Evolutionary conservation across 2,113 vertebrate species (phyloP), one percentile per base, ranked within the genome.

Genomic region (Bubalus kerabau): DNA sequence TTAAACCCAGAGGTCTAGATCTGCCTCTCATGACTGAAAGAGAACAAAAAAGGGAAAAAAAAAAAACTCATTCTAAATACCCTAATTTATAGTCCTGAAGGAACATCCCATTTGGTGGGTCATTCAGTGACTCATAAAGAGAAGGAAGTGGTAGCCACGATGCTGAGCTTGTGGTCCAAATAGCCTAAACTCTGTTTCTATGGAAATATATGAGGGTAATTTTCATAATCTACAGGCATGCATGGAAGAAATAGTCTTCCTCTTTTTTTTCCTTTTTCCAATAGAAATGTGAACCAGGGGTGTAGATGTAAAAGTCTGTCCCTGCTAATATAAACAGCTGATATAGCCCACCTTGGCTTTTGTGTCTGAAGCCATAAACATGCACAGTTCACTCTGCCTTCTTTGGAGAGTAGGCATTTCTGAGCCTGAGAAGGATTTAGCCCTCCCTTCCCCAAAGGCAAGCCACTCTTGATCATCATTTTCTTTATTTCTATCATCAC

Each of bases 201-300:
- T 97, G 40, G 96, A 96, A 94, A 97, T 98, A 57, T 74, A 46
- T 96, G 97, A 98, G 96, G 90, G 67, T 76, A 71, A 32, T 96
- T 93, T 98, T 98, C 84, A 76, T 97, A 97, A 97, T 91, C 98
- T 94, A 80, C 50, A 95, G 92, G 50, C 57, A 74, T 90, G 67
- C 94, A 46, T 91, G 92, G 94, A 97, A 96, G 95, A 97, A 78
- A 82, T 76, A 57, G 43, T 81, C 16, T 48, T 57, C 43, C 54
- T 48, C 8, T 54, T 52, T 13, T 71, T 52, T 80, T 60, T 19
- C 19, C 15, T 59, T 86, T 83, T 90, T 89, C 92, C 48, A 30
- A 82, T 92, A 97, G 95, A 96, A 96, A 80, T 89, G 67, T 92
- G 97, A 97, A 82, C 94, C 57, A 46, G 67, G 90, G 48, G 40